Base-by-base conservation (phyloP, 2,888 invertebrate species). In the Cremastobaeus sp. region DNA sequence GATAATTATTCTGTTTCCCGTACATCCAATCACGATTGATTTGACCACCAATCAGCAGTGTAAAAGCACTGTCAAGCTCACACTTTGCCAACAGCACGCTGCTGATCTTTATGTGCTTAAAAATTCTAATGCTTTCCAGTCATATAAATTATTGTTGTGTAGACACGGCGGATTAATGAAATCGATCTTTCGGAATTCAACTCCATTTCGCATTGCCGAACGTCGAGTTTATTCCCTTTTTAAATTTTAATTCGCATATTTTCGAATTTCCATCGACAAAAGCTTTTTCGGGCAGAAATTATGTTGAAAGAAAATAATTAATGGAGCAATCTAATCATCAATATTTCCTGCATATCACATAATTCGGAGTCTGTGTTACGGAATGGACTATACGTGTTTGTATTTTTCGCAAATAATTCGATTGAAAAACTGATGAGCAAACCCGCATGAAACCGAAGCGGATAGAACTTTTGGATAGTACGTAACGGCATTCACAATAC, bases 31-130 rank as follows among this genome's bases (percentile, higher is more conserved):
- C 82, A 80, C 79, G 78, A 76, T 74, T 78, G 79, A 80, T 81
- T 83, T 81, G 80, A 83, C 83, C 83, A 80, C 83, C 82, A 84
- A 85, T 84, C 83, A 84, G 81, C 80, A 80, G 75, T 21, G 52
- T 48, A 62, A 69, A 64, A 74, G 59, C 64, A 21, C 28, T 4
- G n/a, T 30, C 4, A 9, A 4, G 32, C 48, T 64, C 25, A 32
- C 47, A 39, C 39, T 47, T 47, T 65, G 47, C n/a, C 41, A 18
- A 52, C 11, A 37, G 28, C 17, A 50, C 32, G 5, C 14, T n/a
- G 9, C n/a, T 12, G 8, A 17, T 3, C 28, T 57, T 57, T 57
- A 28, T 21, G 34, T 20, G 2, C 15, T 11, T 4, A 17, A 3
- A 17, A 17, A 48, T 37, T 37, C 17, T 1, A 14, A 1, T 8